These are phyloP conservation scores for Tricholauxania praeusta DNA, from an alignment of 2,888 invertebrate genomes.

Conservation along the genomic window DNA sequence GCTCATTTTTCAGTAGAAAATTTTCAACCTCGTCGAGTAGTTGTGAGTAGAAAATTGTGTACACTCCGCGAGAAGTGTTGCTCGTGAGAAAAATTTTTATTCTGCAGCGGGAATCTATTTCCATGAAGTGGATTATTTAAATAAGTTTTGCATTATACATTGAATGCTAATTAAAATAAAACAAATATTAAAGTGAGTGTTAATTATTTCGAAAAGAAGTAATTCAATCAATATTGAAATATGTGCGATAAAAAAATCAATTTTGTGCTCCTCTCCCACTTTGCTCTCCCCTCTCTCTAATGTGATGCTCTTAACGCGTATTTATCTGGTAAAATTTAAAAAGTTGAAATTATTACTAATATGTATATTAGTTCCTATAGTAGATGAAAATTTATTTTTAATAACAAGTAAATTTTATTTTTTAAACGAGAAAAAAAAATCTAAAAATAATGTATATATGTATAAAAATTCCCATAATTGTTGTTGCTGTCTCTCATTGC, in stretches of 20 bases:
- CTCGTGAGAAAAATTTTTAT: conserved; percentile 47
- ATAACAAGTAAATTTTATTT: conserved; percentile 13
- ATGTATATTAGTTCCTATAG: not conserved
- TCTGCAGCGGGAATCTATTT: conserved; percentile 41
- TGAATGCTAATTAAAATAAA: not conserved
- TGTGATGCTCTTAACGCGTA: not conserved
- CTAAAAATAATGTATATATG: conserved; percentile 32
- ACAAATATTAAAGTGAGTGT: conserved; percentile 14
- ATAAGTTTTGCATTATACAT: not conserved
- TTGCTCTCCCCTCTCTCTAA: conserved; percentile 26
- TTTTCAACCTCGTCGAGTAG: conserved; percentile 64
- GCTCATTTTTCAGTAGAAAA: conserved; percentile 61
- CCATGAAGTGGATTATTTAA: conserved; percentile 1
- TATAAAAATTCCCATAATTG: conserved; percentile 10
- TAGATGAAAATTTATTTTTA: conserved; percentile 1
- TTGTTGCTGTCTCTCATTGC: conserved; percentile 15
- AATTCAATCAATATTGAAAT: conserved; percentile 12
- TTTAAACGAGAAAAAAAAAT: conserved; percentile 26
- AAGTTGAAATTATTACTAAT: not conserved
- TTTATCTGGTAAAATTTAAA: conserved; percentile 9
- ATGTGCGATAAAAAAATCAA: conserved; percentile 26
- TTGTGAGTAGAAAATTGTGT: conserved; percentile 50
- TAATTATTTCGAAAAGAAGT: not conserved
- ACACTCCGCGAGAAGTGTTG: conserved; percentile 50
- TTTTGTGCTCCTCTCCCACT: conserved; percentile 39